These are phyloP conservation scores for Brachylomia viminalis DNA, from an alignment of 2,888 invertebrate species.

Conservation along the genomic window DNA sequence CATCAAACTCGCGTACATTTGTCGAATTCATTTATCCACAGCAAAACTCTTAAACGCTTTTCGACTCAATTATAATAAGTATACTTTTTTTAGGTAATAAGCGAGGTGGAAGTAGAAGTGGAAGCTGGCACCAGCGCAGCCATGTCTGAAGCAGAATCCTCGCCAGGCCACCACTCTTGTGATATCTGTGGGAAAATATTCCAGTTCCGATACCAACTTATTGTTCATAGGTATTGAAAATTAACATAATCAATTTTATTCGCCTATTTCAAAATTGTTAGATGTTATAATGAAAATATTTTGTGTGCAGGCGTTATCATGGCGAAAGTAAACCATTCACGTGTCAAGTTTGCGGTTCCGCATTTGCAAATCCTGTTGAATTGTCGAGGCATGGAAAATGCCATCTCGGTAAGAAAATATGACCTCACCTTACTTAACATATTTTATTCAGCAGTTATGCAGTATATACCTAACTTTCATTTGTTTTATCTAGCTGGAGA, in stretches of 20 bases:
- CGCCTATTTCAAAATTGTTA: neutral
- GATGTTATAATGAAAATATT: constrained; percentile 32
- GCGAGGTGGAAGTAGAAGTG: constrained; percentile 87
- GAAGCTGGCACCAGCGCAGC: constrained; percentile 90
- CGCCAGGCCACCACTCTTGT: constrained; percentile 94
- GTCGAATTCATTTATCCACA: neutral
- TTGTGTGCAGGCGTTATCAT: constrained; percentile 93
- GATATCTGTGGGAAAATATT: constrained; percentile 97
- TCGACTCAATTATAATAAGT: neutral
- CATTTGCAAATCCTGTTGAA: constrained; percentile 95
- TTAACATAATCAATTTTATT: constrained; percentile 24
- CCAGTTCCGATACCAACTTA: constrained; percentile 96
- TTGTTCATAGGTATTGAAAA: constrained; percentile 92
- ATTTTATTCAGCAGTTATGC: neutral
- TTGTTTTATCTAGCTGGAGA: constrained; percentile 79
- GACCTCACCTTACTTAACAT: neutral
- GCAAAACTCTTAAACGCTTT: neutral
- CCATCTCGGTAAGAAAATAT: constrained; percentile 92
- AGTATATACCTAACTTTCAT: neutral
- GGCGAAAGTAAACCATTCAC: constrained; percentile 96
- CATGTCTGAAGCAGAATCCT: constrained; percentile 90
- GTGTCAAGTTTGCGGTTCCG: constrained; percentile 95
- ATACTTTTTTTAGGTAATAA: constrained; percentile 74
- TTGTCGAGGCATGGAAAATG: constrained; percentile 95
- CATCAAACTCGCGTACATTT: neutral